phyloP scores from a whole-genome alignment of 2,888 invertebrate genomes.

The Erebia aethiops region DNA sequence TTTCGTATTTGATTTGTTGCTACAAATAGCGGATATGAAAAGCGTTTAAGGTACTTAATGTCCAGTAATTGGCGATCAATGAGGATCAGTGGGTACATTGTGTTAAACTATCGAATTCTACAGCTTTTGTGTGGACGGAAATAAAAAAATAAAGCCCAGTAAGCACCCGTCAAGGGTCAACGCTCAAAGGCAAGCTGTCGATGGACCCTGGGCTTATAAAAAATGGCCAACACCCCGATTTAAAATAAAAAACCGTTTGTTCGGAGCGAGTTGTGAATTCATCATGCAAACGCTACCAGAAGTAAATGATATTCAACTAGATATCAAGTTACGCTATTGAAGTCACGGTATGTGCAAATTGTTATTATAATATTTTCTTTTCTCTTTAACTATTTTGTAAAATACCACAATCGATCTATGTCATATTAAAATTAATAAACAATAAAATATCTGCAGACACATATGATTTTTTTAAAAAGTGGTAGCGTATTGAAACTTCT shows the following conservation, averaged over 20 bases:
- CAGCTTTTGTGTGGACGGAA: slow-evolving; percentile 69
- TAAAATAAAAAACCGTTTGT: slow-evolving; percentile 19
- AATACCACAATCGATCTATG: not conserved
- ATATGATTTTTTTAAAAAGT: too few relatives aligned
- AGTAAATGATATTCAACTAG: slow-evolving; percentile 16
- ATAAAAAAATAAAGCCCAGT: slow-evolving; percentile 62
- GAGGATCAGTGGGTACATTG: slow-evolving; percentile 83
- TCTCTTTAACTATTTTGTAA: slow-evolving; percentile 1
- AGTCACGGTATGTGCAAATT: slow-evolving; percentile 15
- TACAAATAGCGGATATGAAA: slow-evolving; percentile 80
- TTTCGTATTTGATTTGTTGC: slow-evolving; percentile 77
- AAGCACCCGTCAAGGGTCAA: slow-evolving; percentile 70
- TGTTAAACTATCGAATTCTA: slow-evolving; percentile 71
- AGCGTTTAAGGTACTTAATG: slow-evolving; percentile 82
- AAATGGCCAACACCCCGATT: slow-evolving; percentile 24
- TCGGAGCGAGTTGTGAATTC: slow-evolving; percentile 13
- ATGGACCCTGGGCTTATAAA: slow-evolving; percentile 38
- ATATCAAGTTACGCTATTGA: slow-evolving; percentile 25
- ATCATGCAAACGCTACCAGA: slow-evolving; percentile 21
- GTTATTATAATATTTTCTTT: slow-evolving; percentile 12
- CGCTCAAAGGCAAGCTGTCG: slow-evolving; percentile 64
- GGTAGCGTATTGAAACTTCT: not conserved
- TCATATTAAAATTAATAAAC: not conserved
- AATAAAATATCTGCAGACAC: not conserved
- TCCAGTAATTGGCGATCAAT: slow-evolving; percentile 84